Base-by-base conservation (phyloP, 2,113 vertebrate genomes). In the Falcunculus frontatus region DNA sequence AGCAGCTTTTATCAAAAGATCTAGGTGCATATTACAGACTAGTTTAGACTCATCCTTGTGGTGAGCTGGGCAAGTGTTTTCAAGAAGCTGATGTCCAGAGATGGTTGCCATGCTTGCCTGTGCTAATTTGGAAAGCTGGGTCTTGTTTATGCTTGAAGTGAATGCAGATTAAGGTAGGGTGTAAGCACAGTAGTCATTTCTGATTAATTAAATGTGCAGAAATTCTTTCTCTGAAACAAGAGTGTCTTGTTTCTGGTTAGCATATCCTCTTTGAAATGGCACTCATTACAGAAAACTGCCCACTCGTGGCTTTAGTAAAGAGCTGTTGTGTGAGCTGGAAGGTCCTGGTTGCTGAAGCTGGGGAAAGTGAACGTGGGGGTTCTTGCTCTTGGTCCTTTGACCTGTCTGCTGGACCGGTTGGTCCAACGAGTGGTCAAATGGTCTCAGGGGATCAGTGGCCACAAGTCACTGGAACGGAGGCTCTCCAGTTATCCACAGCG, bases 141-240 rank as follows among this genome's bases (percentile, higher is more conserved):
- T 96, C 95, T 91, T 97, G 96, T 97, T 97, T 95, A 85, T 95
- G 89, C 96, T 89, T 97, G 96, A 96, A 95, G 33, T 94, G 42
- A 92, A 97, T 97, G 95, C 95, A 97, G 94, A 95, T 95, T 87
- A 94, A 96, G 78, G 89, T 87, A 94, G 89, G 62, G 83, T 95
- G 87, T 93, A 95, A 96, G 96, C 84, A 79, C 74, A 94, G 91
- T 91, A 89, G 89, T 89, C 0, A 77, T 95, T 96, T 95, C 87
- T 85, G 77, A 93, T 94, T 95, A 96, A 97, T 97, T 97, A 95
- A 95, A 91, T 95, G 81, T 93, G 74, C 91, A 95, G 93, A 91
- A 89, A 72, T 92, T 95, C 65, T 81, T 93, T 93, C 87, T 89
- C 62, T 96, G 81, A 67, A 97, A 94, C 96, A 94, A 97, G 95